Evolutionary conservation across 2,888 invertebrate genomes (phyloP).

Genomic region (Meghimatium bilineatum): DNA sequence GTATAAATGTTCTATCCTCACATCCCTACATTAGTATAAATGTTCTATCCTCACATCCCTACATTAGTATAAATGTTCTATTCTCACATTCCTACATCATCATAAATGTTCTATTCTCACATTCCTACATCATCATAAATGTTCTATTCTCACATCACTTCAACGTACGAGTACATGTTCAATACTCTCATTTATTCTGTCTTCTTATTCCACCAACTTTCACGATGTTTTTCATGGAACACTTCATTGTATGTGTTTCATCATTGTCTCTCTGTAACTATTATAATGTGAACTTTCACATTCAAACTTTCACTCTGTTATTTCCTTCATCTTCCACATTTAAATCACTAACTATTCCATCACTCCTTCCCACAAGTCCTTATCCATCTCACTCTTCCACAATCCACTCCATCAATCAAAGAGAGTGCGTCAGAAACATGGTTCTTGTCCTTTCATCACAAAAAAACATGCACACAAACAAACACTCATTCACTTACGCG

Average conservation of each 20-base stretch:
- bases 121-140: neutral
- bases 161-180: neutral
- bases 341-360: neutral
- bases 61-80: too few relatives aligned
- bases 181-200: neutral
- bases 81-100: too few relatives aligned
- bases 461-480: conserved; percentile 27
- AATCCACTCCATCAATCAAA: neutral
- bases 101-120: neutral
- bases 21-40: too few relatives aligned
- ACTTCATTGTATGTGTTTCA: neutral
- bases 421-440: conserved; percentile 6
- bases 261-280: neutral
- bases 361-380: neutral
- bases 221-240: neutral
- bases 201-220: neutral
- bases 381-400: neutral
- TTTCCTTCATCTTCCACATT: neutral
- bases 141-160: neutral
- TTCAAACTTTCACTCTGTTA: neutral
- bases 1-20: too few relatives aligned
- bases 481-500: conserved; percentile 19
- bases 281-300: neutral
- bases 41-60: too few relatives aligned
- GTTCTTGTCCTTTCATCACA: conserved; percentile 5